Base-by-base conservation (phyloP, 2,888 invertebrate species). In the Ptilodon capucinus region DNA sequence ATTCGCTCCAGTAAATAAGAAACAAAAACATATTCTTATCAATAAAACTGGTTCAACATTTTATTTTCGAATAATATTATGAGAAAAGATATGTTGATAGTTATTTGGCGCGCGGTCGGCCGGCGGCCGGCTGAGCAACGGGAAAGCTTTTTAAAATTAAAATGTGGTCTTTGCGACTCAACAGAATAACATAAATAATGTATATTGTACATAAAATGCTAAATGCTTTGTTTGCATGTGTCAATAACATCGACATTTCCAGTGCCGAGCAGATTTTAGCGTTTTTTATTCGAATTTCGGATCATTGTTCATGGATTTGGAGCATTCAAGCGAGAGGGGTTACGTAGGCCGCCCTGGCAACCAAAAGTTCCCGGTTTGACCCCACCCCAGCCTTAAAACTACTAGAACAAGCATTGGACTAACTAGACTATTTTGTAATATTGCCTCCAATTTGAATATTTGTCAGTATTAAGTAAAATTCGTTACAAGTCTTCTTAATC, bases 121-220 rank as follows among this genome's bases (percentile, higher is more conserved):
- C 52, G 44, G 49, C 45, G 34, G 41, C 55, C 60, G 64, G 64
- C 65, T 57, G 67, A 68, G 68, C 76, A 79, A 74, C 71, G 68
- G 70, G 64, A 63, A 55, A 64, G 57, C 63, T 76, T 76, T 47
- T 79, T 73, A 60, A 79, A 81, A 76, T 79, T 76, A 63, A 71
- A 76, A 81, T 79, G 51, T 68, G 57, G 66, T 57, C 57, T 58
- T 60, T 56, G 48, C 54, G 56, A 46, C 58, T 56, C 56, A 19
- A 60, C 58, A 58, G 49, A 57, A 46, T 58, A 51, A 54, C 47
- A 81, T 80, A 72, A 68, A 79, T 79, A 66, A 76, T 74, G 66
- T 75, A 74, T 75, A 74, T 77, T 63, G 58, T 69, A 66, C 57
- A 56, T 61, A 65, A 64, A 57, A 64, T 53, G 58, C 44, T 57